Conservation (phyloP, 2,113 vertebrate genomes). For the Perca flavescens region DNA sequence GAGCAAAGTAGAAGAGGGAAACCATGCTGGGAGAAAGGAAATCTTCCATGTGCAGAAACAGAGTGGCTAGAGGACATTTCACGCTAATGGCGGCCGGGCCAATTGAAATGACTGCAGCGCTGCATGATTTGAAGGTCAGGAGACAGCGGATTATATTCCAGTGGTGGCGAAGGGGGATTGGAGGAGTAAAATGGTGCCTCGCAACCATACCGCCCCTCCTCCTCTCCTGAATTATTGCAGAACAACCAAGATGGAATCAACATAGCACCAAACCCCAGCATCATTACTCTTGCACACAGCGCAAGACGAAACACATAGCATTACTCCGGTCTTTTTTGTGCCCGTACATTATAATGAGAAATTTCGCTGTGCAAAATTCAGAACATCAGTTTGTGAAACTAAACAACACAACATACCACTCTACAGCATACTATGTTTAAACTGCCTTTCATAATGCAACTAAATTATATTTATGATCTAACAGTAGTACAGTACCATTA, state of each 20-base stretch:
- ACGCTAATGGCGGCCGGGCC: conserved; percentile 85
- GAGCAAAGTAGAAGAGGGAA: conserved; percentile 74
- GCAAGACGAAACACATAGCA: conserved; percentile 57
- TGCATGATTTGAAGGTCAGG: conserved; percentile 89
- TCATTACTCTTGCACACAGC: conserved; percentile 75
- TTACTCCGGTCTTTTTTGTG: conserved; percentile 37
- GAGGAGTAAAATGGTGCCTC: conserved; percentile 80
- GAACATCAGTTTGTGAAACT: conserved; percentile 47
- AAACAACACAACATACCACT: conserved; percentile 38
- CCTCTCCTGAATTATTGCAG: conserved; percentile 79
- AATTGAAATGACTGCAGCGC: conserved; percentile 87
- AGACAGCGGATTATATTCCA: conserved; percentile 88
- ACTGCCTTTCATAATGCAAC: conserved; percentile 17
- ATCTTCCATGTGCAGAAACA: conserved; percentile 81
- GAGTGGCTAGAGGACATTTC: conserved; percentile 87
- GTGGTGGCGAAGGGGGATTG: conserved; percentile 77
- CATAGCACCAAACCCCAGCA: conserved; percentile 69
- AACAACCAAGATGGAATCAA: conserved; percentile 81
- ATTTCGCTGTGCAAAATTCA: conserved; percentile 60
- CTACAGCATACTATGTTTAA: conserved; percentile 4
- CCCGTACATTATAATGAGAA: conserved; percentile 62
- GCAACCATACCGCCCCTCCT: conserved; percentile 52
- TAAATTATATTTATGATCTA: conserved; percentile 24
- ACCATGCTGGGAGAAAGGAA: conserved; percentile 85
- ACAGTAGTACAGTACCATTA: background rate